Percentiles rank a stretch among this genome's conserved stretches.
Conservation (phyloP, 37 sponge, comb jelly and placozoan species). For the Oscarella lobularis region DNA sequence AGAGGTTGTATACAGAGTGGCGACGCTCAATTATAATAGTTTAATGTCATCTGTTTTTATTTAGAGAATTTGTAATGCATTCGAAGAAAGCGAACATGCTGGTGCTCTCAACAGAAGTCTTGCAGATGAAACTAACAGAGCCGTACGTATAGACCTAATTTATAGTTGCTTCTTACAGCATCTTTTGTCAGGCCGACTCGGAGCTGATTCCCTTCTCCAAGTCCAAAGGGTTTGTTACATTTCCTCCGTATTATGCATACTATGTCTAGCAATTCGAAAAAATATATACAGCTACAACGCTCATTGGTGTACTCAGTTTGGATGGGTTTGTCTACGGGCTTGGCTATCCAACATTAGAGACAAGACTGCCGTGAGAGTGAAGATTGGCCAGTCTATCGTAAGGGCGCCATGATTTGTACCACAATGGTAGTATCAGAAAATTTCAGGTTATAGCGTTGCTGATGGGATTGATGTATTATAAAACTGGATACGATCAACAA, state of each 20-base stretch:
- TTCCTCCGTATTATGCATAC: no score
- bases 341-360: neutral
- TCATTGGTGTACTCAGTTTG: neutral
- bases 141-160: no score
- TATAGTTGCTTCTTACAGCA: no score
- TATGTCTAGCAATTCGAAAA: no score
- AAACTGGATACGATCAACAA: neutral
- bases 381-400: neutral
- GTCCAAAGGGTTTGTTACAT: no score
- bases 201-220: no score
- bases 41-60: no score
- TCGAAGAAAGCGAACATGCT: no score
- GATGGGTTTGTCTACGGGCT: neutral
- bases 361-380: neutral
- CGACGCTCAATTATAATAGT: slow-evolving; percentile 9
- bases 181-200: no score
- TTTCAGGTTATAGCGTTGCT: neutral
- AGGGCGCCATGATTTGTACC: neutral
- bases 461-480: neutral
- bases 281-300: neutral
- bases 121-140: no score
- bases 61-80: no score
- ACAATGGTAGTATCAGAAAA: neutral
- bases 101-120: no score
- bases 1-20: slow-evolving; percentile 15